phyloP scores from a whole-genome alignment of 2,797 vertebrate species.

The Peromyscus melanophrys region DNA sequence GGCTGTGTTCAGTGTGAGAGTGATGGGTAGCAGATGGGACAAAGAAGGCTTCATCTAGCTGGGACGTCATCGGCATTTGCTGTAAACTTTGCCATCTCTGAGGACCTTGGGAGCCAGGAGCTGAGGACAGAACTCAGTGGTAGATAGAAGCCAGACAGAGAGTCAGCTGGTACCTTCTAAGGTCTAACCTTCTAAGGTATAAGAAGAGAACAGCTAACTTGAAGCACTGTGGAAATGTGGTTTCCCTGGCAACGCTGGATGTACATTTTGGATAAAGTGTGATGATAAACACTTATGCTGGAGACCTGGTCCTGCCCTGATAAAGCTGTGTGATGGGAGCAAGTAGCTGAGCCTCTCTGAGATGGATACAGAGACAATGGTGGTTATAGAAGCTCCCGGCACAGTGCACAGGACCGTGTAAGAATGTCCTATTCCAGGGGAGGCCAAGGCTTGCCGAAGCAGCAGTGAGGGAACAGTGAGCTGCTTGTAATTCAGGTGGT shows the following conservation, averaged over 20 bases:
- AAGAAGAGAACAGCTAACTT: not conserved
- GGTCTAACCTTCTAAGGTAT: not conserved
- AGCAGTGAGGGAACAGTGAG: not conserved
- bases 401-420: accelerated
- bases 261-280: not conserved
- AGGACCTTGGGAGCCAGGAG: too few relatives aligned
- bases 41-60: not conserved
- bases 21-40: slow-evolving; percentile 9
- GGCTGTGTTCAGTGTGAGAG: not conserved
- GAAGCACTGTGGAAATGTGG: not conserved
- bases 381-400: accelerated
- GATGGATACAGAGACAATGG: accelerated
- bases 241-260: not conserved
- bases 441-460: not conserved
- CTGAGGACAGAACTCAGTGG: not conserved
- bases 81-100: not conserved
- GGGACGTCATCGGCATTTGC: not conserved
- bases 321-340: not conserved
- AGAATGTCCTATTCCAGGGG: not conserved
- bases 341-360: not conserved
- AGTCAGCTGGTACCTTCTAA: not conserved
- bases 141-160: not conserved
- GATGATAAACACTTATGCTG: not conserved
- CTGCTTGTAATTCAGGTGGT: not conserved
- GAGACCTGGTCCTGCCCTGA: not conserved